phyloP scores from a whole-genome alignment of 2,113 vertebrate species.

The Psittacus erithacus region DNA sequence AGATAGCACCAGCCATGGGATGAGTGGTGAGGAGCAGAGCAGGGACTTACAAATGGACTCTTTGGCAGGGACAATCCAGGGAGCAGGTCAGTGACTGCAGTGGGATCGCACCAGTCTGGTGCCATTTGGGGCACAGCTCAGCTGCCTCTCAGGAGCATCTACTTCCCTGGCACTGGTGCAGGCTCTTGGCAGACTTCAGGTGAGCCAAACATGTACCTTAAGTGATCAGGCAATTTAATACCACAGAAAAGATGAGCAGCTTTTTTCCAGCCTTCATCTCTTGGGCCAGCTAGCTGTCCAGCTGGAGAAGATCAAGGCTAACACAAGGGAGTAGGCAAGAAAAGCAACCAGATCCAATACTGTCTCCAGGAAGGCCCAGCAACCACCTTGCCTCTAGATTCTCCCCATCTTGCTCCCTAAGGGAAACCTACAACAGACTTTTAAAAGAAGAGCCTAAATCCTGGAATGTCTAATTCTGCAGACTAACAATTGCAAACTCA shows the following conservation, averaged over 20 bases:
- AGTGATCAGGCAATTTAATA: neutral
- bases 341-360: neutral
- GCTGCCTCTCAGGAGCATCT: neutral
- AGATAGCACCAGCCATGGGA: neutral
- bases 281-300: neutral
- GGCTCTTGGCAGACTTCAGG: neutral
- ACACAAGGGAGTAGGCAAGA: neutral
- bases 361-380: neutral
- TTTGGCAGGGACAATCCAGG: neutral
- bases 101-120: rapidly evolving
- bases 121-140: neutral
- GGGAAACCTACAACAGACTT: neutral
- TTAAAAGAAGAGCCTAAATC: neutral
- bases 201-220: neutral
- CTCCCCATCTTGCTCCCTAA: neutral
- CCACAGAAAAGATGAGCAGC: neutral
- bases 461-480: neutral
- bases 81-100: neutral
- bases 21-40: neutral
- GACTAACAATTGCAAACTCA: rapidly evolving
- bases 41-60: neutral
- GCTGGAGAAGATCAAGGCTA: neutral
- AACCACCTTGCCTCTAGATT: neutral
- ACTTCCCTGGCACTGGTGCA: neutral
- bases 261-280: neutral